Evolutionary conservation across 2,797 vertebrate genomes (phyloP).

Genomic region (Thalassophryne amazonica): DNA sequence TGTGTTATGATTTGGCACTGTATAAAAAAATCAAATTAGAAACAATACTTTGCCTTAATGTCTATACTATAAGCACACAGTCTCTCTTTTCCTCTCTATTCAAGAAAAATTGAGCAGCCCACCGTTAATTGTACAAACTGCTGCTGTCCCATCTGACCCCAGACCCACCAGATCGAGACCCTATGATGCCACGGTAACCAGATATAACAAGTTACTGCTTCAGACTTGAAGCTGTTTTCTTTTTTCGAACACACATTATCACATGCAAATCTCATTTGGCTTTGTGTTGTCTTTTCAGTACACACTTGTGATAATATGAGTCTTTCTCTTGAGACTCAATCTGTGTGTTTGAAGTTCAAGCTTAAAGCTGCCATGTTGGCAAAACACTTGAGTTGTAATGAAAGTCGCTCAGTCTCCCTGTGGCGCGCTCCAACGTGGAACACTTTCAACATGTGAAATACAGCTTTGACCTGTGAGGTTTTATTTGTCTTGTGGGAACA

Average conservation of each 20-base stretch:
- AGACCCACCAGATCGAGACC: no score
- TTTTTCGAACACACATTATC: neutral
- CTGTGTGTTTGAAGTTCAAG: constrained; percentile 46
- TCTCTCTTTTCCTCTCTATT: no score
- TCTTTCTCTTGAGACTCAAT: constrained; percentile 36
- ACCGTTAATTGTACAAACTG: no score
- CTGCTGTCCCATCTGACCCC: no score
- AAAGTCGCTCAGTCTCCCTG: constrained; percentile 33
- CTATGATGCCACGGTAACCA: no score
- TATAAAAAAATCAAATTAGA: no score
- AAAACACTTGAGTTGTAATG: constrained; percentile 37
- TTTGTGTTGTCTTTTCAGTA: constrained; percentile 20
- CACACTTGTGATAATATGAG: constrained; percentile 44
- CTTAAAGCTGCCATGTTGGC: constrained; percentile 45
- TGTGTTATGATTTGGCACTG: no score
- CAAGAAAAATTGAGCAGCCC: no score
- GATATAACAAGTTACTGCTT: no score
- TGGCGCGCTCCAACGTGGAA: constrained; percentile 31
- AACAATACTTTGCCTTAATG: no score
- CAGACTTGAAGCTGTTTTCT: neutral
- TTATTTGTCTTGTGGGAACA: constrained; percentile 52
- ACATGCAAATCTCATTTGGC: constrained; percentile 17
- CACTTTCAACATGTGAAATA: constrained; percentile 59
- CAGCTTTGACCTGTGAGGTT: constrained; percentile 52
- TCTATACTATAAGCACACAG: no score